phyloP scores from a whole-genome alignment of 2,113 vertebrate genomes.

The Aptenodytes forsteri region DNA sequence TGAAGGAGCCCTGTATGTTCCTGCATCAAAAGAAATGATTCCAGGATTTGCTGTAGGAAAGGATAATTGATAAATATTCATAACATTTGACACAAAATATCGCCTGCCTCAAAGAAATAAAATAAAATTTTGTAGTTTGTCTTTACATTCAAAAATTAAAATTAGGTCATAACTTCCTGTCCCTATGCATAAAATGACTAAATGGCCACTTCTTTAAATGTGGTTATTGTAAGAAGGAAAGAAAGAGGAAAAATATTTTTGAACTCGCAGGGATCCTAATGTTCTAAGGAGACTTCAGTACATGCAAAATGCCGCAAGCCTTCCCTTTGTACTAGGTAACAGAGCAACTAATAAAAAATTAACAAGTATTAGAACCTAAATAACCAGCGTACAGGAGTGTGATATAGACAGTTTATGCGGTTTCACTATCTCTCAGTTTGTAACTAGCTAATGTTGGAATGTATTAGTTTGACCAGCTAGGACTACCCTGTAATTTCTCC shows the following conservation, averaged over 20 bases:
- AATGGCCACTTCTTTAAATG: neutral
- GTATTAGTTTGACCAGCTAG: neutral
- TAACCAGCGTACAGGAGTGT: neutral
- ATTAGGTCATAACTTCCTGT: neutral
- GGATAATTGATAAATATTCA: neutral
- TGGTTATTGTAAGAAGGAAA: neutral
- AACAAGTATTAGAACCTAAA: neutral
- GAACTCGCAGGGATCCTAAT: neutral
- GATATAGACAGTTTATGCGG: neutral
- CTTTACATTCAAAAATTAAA: neutral
- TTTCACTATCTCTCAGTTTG: neutral
- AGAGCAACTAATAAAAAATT: neutral
- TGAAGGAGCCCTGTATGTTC: neutral
- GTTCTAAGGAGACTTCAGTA: neutral
- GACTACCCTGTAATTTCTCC: neutral
- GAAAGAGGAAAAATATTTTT: neutral
- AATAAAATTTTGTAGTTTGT: neutral
- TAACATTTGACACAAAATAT: neutral
- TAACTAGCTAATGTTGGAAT: neutral
- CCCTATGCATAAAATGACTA: neutral
- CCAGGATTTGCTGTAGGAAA: neutral
- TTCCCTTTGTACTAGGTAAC: neutral
- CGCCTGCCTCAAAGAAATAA: neutral
- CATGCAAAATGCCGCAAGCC: neutral
- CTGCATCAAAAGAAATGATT: neutral